A percentile compares a stretch with the other conserved stretches of the same genome.
Evolutionary conservation across 2,888 invertebrate species (phyloP).

Genomic region (Cybosia mesomella): DNA sequence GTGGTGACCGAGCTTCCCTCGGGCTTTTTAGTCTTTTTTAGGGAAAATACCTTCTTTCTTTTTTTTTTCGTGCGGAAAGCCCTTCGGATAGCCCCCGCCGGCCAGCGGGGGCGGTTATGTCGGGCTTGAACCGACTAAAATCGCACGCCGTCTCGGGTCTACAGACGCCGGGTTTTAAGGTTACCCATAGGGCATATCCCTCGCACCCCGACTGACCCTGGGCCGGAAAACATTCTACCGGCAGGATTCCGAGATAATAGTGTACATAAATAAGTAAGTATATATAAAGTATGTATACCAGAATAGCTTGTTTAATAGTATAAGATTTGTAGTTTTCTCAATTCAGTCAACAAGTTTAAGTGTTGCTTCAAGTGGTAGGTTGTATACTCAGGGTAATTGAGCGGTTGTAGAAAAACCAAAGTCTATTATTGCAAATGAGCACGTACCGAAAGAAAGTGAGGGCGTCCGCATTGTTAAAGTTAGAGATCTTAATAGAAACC

Average conservation of each 20-base stretch:
- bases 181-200: too few species aligned
- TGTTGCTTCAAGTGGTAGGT: constrained; percentile 46
- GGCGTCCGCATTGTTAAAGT: constrained; percentile 77
- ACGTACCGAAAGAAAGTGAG: constrained; percentile 80
- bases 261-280: too few species aligned
- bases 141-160: too few species aligned
- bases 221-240: too few species aligned
- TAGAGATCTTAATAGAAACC: constrained; percentile 81
- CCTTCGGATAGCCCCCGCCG: too few species aligned
- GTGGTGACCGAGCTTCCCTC: constrained; percentile 20
- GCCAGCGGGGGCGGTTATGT: too few species aligned
- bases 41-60: background rate
- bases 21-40: background rate
- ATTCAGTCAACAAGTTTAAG: constrained; percentile 28
- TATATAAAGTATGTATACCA: too few species aligned
- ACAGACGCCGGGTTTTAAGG: too few species aligned
- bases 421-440: constrained; percentile 65
- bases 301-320: background rate
- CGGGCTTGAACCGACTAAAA: too few species aligned
- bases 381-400: constrained; percentile 56
- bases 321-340: constrained; percentile 18
- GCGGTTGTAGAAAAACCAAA: constrained; percentile 53
- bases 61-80: too few species aligned
- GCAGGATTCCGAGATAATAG: background rate
- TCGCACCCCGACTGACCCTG: too few species aligned